Evolutionary conservation across 1,140 invertebrate species (phyloP).

Genomic region (Potamilus streckersoni): DNA sequence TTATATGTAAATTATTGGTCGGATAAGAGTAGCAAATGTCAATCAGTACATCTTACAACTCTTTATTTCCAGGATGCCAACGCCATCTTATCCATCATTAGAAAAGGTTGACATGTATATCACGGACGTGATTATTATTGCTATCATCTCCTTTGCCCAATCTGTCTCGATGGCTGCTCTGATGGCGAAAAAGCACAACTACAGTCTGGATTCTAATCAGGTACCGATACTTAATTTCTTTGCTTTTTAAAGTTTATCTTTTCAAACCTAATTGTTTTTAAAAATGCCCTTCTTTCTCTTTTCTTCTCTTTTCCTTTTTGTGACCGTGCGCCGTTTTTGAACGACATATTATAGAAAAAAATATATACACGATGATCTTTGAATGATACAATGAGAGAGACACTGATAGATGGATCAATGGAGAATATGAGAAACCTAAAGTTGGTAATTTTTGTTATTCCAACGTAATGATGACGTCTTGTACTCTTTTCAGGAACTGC

Average conservation of each 20-base stretch:
- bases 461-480: neutral
- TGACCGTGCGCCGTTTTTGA: neutral
- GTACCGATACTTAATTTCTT: conserved; percentile 45
- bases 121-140: conserved; percentile 45
- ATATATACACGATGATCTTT: neutral
- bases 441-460: neutral
- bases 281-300: neutral
- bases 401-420: neutral
- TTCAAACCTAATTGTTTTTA: neutral
- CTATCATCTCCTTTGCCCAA: conserved; percentile 62
- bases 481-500: conserved; percentile 47
- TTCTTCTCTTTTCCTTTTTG: neutral
- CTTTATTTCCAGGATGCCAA: conserved; percentile 23
- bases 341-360: neutral
- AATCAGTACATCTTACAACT: neutral
- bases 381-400: neutral
- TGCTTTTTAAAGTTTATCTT: neutral
- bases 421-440: neutral
- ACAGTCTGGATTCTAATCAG: conserved; percentile 64
- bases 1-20: neutral
- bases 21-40: too few relatives aligned
- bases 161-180: conserved; percentile 64
- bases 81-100: conserved; percentile 20
- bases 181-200: conserved; percentile 64
- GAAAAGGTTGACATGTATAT: conserved; percentile 5